Evolutionary conservation across 2,113 vertebrate genomes (phyloP), one percentile per base, ranked within the genome.

Genomic region (Mastomys coucha): DNA sequence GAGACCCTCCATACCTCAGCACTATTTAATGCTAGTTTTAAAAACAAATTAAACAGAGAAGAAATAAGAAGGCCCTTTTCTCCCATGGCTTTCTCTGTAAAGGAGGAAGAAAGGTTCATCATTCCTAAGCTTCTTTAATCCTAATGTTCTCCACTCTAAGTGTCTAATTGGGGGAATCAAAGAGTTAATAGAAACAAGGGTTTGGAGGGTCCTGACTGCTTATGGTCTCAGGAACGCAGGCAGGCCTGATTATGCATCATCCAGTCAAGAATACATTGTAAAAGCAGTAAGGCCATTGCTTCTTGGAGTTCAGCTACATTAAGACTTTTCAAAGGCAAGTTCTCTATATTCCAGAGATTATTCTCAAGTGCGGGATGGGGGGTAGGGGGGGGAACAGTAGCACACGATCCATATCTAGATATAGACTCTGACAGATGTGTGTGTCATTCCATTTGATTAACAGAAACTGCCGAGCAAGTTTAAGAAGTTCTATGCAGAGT

Each of bases 381-480:
- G 63, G 65, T 19, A 51, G 49, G 51, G 7, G 51, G 69, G 58
- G 65, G 24, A 91, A 93, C 49, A 22, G 78, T 95, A 88, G 69
- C 73, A 31, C 42, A 5, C 9, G 45, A 65, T 84, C 77, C 82
- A 20, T 56, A 58, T 53, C 87, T 49, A 70, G 93, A 88, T 91
- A 90, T 84, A 94, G 1, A 89, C 97, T 97, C 97, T 98, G 98
- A 98, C 97, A 97, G 88, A 77, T 24, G 33, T 33, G 14, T 97
- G 75, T 95, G 51, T 98, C 88, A 95, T 96, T 98, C 98, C 97
- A 33, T 98, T 98, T 99, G 98, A 96, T 99, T 98, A 96, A 97
- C 99, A 99, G 99, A 99, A 99, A 99, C 99, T 99, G 98, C 99
- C 99, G 94, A 99, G 99, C 99, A 99, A 99, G 98, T 99, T 99